Percentiles rank a stretch among this genome's conserved stretches.
Evolutionary conservation across 1,140 invertebrate species (phyloP).

Genomic region (Venturia canescens): DNA sequence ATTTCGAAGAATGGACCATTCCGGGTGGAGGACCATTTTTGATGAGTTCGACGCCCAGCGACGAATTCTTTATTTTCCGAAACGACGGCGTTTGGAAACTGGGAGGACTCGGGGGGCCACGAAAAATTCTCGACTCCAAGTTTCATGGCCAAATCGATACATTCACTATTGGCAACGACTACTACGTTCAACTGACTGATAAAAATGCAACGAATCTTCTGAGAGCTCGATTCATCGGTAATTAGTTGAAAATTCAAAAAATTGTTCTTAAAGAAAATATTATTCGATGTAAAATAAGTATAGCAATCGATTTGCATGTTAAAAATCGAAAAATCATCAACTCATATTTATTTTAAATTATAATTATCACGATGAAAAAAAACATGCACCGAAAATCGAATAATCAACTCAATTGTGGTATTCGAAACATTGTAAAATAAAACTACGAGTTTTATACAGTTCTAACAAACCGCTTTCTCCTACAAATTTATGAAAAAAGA

Average conservation of each 20-base stretch:
- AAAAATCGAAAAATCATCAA: no score
- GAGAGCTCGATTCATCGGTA: conserved; percentile 50
- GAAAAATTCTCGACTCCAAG: conserved; percentile 51
- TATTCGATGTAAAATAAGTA: no score
- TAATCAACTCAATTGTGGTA: no score
- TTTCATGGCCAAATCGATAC: conserved; percentile 56
- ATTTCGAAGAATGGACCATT: conserved; percentile 58
- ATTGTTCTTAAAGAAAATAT: background rate
- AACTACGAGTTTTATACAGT: no score
- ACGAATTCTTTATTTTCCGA: conserved; percentile 61
- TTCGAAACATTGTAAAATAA: no score
- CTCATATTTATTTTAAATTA: no score
- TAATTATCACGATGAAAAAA: no score
- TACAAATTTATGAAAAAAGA: no score
- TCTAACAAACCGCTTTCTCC: no score
- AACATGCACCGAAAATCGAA: no score
- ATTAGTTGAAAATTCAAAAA: conserved; percentile 20
- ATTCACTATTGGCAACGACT: conserved; percentile 45
- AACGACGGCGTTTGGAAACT: conserved; percentile 67
- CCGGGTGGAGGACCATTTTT: conserved; percentile 52
- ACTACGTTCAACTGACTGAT: conserved; percentile 52
- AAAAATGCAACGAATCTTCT: conserved; percentile 51
- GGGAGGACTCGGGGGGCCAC: conserved; percentile 57
- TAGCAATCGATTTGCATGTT: no score
- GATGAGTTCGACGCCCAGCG: conserved; percentile 48